phyloP scores from a whole-genome alignment of 2,113 vertebrate species.

The Micromys minutus region DNA sequence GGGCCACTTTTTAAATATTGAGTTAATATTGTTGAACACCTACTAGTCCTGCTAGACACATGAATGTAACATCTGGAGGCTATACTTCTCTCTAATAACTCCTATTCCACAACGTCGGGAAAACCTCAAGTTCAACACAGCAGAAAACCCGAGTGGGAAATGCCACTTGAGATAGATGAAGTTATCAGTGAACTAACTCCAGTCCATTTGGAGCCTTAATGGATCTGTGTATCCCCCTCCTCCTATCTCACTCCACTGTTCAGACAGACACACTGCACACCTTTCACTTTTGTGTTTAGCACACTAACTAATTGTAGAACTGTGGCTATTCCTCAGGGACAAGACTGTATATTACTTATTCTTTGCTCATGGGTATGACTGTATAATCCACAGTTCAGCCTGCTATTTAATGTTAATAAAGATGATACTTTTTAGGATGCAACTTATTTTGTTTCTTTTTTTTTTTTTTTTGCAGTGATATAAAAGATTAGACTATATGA shows the following conservation, averaged over 20 bases:
- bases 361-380: conserved; percentile 1
- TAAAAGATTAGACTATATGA: neutral
- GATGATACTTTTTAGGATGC: neutral
- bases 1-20: neutral
- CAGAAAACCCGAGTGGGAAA: neutral
- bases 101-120: neutral
- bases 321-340: neutral
- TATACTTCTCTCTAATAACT: conserved; percentile 18
- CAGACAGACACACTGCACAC: neutral
- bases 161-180: conserved; percentile 52
- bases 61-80: conserved; percentile 6
- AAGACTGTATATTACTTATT: neutral
- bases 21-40: neutral
- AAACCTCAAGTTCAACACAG: neutral
- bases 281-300: neutral
- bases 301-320: neutral
- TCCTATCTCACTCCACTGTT: too few species aligned
- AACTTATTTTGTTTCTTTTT: neutral
- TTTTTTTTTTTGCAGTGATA: conserved; percentile 18
- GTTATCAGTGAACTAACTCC: neutral
- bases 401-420: conserved; percentile 20
- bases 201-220: neutral
- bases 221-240: neutral
- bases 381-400: neutral
- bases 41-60: conserved; percentile 1